Percentiles rank a stretch among this genome's conserved stretches.
Conservation (phyloP, 1,140 invertebrate genomes). For the Habropoda laboriosa region DNA sequence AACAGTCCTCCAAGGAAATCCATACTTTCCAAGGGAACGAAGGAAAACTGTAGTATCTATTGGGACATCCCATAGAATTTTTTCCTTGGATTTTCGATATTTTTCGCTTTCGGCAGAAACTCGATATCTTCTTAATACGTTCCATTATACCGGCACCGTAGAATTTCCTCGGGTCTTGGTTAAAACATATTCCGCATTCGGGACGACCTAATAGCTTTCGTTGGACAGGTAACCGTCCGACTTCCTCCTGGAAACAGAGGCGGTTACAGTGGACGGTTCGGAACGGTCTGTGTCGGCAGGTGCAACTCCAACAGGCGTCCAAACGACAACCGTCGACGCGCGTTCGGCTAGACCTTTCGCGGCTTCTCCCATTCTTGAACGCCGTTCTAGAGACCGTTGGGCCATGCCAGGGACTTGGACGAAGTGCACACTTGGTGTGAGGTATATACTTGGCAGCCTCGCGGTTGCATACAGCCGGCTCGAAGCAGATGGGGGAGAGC, state of each 20-base stretch:
- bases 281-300: slow-evolving; percentile 39
- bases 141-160: no score
- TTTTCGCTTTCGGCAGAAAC: no score
- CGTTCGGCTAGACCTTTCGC: slow-evolving; percentile 6
- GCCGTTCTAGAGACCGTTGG: slow-evolving; percentile 37
- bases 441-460: slow-evolving; percentile 60
- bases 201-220: no score
- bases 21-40: no score
- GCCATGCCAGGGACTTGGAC: slow-evolving; percentile 53
- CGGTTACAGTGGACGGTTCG: background rate
- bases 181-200: no score
- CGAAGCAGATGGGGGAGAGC: slow-evolving; percentile 25
- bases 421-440: slow-evolving; percentile 38
- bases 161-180: no score
- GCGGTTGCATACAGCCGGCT: slow-evolving; percentile 39
- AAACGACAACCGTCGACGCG: slow-evolving; percentile 23
- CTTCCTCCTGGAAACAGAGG: background rate
- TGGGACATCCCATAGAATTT: no score
- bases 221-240: no score
- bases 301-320: slow-evolving; percentile 41
- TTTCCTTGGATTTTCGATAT: no score
- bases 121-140: no score
- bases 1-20: no score
- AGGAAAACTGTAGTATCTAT: no score
- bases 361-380: slow-evolving; percentile 24